phyloP scores from a whole-genome alignment of 2,797 vertebrate genomes.

The Odontamblyopus lacepedii region DNA sequence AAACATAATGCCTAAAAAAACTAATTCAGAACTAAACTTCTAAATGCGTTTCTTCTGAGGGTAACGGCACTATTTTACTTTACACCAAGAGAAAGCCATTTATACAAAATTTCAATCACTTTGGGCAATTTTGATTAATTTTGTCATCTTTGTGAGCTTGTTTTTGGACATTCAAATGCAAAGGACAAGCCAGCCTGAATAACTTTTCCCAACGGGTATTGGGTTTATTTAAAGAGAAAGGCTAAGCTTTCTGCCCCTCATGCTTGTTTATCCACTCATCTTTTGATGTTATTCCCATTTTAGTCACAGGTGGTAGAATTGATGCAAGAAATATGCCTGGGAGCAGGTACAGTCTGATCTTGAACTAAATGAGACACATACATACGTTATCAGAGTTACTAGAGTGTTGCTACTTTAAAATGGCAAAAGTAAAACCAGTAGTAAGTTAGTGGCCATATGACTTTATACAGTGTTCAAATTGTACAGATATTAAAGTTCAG shows the following conservation, averaged over 20 bases:
- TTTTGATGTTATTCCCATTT: not conserved
- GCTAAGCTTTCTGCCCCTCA: not conserved
- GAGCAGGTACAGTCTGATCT: not conserved
- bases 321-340: not conserved
- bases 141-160: not conserved
- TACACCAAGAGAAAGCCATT: not conserved
- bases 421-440: not conserved
- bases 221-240: not conserved
- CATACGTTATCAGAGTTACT: too few species aligned
- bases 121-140: not conserved
- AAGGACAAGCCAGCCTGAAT: not conserved
- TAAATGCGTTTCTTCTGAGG: not conserved
- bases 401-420: too few species aligned
- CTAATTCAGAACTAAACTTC: too few species aligned
- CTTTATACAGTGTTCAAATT: not conserved
- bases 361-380: not conserved
- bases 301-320: not conserved
- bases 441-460: not conserved
- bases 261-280: constrained; percentile 1
- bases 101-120: not conserved
- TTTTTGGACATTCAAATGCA: not conserved
- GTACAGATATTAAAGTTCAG: too few species aligned
- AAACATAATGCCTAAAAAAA: not conserved
- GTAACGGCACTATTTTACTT: not conserved
- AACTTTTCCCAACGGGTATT: not conserved